phyloP scores from a whole-genome alignment of 64 coral and sea anemone genomes.

The Pocillopora damicornis region DNA sequence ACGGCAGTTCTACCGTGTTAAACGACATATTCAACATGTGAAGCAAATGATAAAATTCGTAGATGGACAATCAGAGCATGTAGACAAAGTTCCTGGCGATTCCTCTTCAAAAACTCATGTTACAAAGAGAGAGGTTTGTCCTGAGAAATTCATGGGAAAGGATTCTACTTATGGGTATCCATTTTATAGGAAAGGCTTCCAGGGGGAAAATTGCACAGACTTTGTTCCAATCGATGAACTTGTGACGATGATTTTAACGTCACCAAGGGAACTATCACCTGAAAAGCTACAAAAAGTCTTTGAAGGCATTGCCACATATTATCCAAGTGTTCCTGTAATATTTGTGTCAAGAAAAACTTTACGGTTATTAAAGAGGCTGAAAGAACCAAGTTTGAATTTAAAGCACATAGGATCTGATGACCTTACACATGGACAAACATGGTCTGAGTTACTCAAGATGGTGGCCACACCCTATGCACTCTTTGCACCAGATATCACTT shows the following conservation, averaged over 20 bases:
- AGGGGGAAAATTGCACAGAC: slow-evolving; percentile 60
- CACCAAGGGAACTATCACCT: slow-evolving; percentile 13
- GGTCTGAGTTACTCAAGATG: too few species aligned
- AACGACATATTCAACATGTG: too few species aligned
- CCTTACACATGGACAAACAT: slow-evolving; percentile 24
- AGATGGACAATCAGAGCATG: too few species aligned
- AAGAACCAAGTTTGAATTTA: slow-evolving; percentile 29
- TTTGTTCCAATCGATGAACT: slow-evolving; percentile 60
- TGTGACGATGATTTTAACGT: slow-evolving; percentile 52
- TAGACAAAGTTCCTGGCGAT: too few species aligned
- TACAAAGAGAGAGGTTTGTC: slow-evolving; percentile 74
- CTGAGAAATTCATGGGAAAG: slow-evolving; percentile 83
- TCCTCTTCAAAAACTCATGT: too few species aligned
- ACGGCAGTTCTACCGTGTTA: too few species aligned
- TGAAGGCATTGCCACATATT: slow-evolving; percentile 34
- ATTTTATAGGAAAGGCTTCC: slow-evolving; percentile 76
- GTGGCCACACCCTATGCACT: too few species aligned
- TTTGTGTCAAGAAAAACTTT: slow-evolving; percentile 25
- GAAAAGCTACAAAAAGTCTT: slow-evolving; percentile 27
- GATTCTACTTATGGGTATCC: slow-evolving; percentile 73
- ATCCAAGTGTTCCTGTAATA: slow-evolving; percentile 61
- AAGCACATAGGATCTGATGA: slow-evolving; percentile 11
- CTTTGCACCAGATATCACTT: too few species aligned
- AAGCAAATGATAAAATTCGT: too few species aligned
- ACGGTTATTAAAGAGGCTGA: background rate